phyloP scores from a whole-genome alignment of 2,797 vertebrate genomes.

The Taeniopygia guttata region DNA sequence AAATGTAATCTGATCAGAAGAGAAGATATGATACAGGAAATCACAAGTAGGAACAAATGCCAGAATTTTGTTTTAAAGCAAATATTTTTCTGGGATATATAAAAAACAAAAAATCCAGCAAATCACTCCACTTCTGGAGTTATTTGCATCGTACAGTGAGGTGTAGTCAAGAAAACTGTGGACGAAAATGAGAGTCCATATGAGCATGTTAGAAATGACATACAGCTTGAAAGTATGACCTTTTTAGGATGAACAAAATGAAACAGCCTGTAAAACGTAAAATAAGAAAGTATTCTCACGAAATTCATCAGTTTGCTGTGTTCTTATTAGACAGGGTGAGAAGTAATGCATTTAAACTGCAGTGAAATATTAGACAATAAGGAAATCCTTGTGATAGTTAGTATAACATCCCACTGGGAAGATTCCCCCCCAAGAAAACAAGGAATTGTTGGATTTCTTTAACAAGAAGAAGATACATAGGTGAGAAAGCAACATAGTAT shows the following conservation, averaged over 20 bases:
- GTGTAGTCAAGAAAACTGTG: neutral
- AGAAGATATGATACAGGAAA: neutral
- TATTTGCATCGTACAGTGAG: neutral
- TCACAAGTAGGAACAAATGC: neutral
- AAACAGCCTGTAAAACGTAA: neutral
- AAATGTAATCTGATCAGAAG: neutral
- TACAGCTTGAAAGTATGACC: neutral
- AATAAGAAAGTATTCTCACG: neutral
- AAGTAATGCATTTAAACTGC: neutral
- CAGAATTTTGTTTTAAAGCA: neutral
- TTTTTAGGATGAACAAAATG: neutral
- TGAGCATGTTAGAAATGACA: neutral
- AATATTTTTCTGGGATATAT: neutral
- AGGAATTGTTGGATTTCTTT: neutral
- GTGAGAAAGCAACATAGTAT: neutral
- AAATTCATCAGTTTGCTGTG: neutral
- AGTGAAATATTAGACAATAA: neutral
- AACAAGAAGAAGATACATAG: neutral
- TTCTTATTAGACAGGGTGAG: neutral
- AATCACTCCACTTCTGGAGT: no score
- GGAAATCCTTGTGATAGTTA: neutral
- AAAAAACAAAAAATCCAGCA: neutral
- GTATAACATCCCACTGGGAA: neutral
- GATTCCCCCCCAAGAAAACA: neutral
- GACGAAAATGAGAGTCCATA: neutral